These are phyloP conservation scores for Polypterus senegalus DNA, from an alignment of 2,113 vertebrate genomes.

Conservation along the genomic window DNA sequence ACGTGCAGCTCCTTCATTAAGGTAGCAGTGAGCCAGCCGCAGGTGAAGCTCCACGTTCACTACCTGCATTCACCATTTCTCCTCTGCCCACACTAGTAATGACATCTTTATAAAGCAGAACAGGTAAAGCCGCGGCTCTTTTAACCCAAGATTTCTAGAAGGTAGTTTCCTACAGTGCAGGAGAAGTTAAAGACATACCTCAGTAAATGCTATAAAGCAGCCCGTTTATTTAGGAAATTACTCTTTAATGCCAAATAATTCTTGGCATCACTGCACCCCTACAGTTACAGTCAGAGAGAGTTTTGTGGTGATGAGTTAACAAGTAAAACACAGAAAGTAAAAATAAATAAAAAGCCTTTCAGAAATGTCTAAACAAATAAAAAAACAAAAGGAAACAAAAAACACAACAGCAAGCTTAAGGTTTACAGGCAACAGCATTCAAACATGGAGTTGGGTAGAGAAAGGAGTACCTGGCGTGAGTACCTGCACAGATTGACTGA, in stretches of 20 bases:
- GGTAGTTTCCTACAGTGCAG: slow-evolving; percentile 57
- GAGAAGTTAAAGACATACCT: slow-evolving; percentile 73
- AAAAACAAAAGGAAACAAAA: slow-evolving; percentile 27
- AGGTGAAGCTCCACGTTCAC: no score
- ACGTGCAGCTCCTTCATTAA: no score
- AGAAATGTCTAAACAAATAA: slow-evolving; percentile 53
- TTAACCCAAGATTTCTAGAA: slow-evolving; percentile 31
- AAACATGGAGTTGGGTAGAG: slow-evolving; percentile 99
- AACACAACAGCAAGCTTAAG: slow-evolving; percentile 78
- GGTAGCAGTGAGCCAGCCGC: no score
- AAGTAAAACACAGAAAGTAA: slow-evolving; percentile 55
- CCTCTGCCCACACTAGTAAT: no score
- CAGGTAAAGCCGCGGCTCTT: slow-evolving; percentile 12
- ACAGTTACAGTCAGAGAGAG: slow-evolving; percentile 63
- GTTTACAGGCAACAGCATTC: slow-evolving; percentile 98
- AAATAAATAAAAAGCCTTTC: slow-evolving; percentile 35
- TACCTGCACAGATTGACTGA: slow-evolving; percentile 99
- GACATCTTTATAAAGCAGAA: no score
- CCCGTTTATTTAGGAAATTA: slow-evolving; percentile 59
- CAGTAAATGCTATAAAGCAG: slow-evolving; percentile 62
- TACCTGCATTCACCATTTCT: no score
- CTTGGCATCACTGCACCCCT: slow-evolving; percentile 72
- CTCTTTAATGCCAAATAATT: slow-evolving; percentile 70
- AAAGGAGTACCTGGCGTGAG: slow-evolving; percentile 99
- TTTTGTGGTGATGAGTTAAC: slow-evolving; percentile 55